phyloP scores from a whole-genome alignment of 2,888 invertebrate genomes.

The Isoperla grammatica region DNA sequence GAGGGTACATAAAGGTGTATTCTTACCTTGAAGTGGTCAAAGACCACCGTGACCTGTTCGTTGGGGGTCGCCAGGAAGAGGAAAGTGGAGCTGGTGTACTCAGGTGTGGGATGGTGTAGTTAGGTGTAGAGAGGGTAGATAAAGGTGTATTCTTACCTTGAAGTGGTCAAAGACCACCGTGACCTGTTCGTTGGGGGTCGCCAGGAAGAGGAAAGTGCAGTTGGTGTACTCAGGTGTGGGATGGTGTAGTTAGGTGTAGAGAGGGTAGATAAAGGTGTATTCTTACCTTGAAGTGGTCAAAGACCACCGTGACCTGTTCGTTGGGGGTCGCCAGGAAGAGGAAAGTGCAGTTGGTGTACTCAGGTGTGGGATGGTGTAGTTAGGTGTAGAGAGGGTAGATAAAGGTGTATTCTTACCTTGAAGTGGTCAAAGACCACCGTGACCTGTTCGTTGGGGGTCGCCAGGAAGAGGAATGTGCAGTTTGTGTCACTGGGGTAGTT shows the following conservation, averaged over 20 bases:
- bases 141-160: constrained; percentile 51
- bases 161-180: constrained; percentile 88
- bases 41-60: constrained; percentile 85
- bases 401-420: constrained; percentile 50
- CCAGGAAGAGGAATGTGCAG: constrained; percentile 88
- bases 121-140: too few species aligned
- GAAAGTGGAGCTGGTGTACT: constrained; percentile 94
- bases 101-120: too few species aligned
- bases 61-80: constrained; percentile 78
- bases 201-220: constrained; percentile 88
- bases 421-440: constrained; percentile 88
- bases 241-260: too few species aligned
- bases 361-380: too few species aligned
- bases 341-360: constrained; percentile 94
- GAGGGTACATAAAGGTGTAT: too few species aligned
- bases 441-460: constrained; percentile 83
- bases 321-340: constrained; percentile 78
- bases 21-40: constrained; percentile 77
- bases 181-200: constrained; percentile 83
- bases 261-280: too few species aligned
- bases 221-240: too few species aligned
- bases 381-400: too few species aligned
- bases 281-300: constrained; percentile 77
- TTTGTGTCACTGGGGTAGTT: constrained; percentile 94
- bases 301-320: constrained; percentile 85